Base-by-base conservation (phyloP, 2,888 invertebrate genomes). In the Adelphocoris suturalis region DNA sequence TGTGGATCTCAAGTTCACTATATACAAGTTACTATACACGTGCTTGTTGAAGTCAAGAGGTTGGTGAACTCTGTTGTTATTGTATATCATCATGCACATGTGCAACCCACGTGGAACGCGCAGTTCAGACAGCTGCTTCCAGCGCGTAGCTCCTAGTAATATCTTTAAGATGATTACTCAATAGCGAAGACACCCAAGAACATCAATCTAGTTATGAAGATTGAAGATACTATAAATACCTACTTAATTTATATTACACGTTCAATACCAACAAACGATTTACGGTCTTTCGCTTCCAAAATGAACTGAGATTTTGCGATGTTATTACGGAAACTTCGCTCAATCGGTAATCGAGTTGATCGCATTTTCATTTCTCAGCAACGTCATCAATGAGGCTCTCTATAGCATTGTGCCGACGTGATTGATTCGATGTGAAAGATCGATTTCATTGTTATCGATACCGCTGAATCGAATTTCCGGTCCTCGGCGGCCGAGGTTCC, bases 371-470 rank as follows among this genome's bases (percentile, higher is more conserved):
- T 4, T 37, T 37, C 7, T 4, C 37, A 37, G 37, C 37, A 37
- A 37, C 7, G 3, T 7, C 37, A 37, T 37, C 37, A 37, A 37
- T 37, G 37, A 37, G 37, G 37, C 3, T 37, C 37, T 37, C 37
- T 2, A 37, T n/a, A n/a, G 3, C 37, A 37, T 37, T 37, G 37
- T 37, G 37, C 7, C 37, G 37, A 4, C n/a, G n/a, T 37, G 37
- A 37, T 7, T 7, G 37, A 37, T 61, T 19, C 61, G 61, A 19
- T 61, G 19, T 23, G 12, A 27, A 23, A 9, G 23, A 23, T 23
- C 68, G 27, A 68, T 68, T 68, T 68, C 23, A 23, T 68, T 13
- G 23, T 68, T 68, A 68, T 23, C 68, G 68, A 68, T 68, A 68
- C 23, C 23, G 13, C 68, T 68, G 27, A 68, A 68, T 68, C 68